Conservation (phyloP, 1,140 invertebrate species). For the Drosophila suzukii region DNA sequence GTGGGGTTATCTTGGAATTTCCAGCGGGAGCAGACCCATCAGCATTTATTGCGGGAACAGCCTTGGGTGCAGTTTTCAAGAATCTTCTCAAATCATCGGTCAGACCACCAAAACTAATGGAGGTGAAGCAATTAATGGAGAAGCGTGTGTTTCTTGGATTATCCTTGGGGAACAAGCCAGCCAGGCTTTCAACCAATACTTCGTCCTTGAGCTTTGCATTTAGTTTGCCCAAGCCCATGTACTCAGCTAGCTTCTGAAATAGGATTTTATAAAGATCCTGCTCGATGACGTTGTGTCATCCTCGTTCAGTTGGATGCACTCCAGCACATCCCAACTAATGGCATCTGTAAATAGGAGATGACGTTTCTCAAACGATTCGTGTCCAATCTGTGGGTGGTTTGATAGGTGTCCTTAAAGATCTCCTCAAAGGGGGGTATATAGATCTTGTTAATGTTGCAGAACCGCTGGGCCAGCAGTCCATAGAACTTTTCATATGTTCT, state of each 20-base stretch:
- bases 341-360: constrained; percentile 98
- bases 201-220: constrained; percentile 95
- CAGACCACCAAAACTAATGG: constrained; percentile 97
- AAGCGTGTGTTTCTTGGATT: constrained; percentile 98
- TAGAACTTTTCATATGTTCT: constrained; percentile 99
- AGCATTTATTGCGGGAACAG: constrained; percentile 78
- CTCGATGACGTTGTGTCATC: constrained; percentile 99
- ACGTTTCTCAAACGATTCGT: constrained; percentile 99
- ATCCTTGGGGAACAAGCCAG: constrained; percentile 97
- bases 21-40: constrained; percentile 36
- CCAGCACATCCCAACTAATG: constrained; percentile 96
- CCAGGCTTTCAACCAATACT: constrained; percentile 93
- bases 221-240: constrained; percentile 96
- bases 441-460: constrained; percentile 95
- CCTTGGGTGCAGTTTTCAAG: constrained; percentile 92
- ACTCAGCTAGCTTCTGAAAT: constrained; percentile 98
- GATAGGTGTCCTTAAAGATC: constrained; percentile 98
- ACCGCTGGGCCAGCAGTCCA: constrained; percentile 95
- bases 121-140: constrained; percentile 99
- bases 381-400: constrained; percentile 96
- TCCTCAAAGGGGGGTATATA: constrained; percentile 97
- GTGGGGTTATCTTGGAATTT: not conserved
- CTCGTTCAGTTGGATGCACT: constrained; percentile 96
- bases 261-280: constrained; percentile 98
- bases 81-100: constrained; percentile 97